Evolutionary conservation across 2,113 vertebrate species (phyloP).

Genomic region (Columbina picui): DNA sequence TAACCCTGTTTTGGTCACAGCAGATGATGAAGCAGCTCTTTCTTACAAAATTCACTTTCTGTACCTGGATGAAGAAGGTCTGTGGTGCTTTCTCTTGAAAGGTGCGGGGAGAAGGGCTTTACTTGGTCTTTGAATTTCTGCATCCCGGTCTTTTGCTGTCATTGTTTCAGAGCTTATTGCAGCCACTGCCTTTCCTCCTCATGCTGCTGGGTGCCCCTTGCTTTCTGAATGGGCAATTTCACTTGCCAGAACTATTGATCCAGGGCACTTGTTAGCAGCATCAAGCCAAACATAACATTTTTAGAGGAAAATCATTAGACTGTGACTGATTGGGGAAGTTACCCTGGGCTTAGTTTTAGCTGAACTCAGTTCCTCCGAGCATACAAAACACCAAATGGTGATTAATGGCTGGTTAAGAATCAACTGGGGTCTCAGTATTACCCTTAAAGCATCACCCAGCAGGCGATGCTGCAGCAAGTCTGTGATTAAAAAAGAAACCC

Average conservation of each 20-base stretch:
- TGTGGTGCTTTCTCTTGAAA: not conserved
- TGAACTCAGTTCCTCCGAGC: not conserved
- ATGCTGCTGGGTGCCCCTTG: not conserved
- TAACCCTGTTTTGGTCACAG: not conserved
- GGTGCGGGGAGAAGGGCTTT: not conserved
- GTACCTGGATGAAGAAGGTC: not conserved
- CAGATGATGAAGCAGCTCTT: not conserved
- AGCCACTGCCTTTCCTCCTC: not conserved
- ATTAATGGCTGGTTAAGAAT: not conserved
- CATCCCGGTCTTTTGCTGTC: not conserved
- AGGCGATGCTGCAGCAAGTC: not conserved
- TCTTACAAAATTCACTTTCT: not conserved
- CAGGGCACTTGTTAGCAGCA: not conserved
- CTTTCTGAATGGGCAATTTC: not conserved
- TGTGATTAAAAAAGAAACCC: conserved; percentile 4
- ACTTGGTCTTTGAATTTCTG: not conserved
- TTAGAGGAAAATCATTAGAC: conserved; percentile 6
- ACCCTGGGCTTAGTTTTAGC: not conserved
- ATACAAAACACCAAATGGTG: not conserved
- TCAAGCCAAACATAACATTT: not conserved
- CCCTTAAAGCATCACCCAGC: not conserved
- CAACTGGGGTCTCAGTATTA: not conserved
- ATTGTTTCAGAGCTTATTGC: not conserved
- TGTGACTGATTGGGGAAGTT: not conserved
- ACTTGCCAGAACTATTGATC: conserved; percentile 17